Conservation (phyloP, 1,140 invertebrate species). For the Euglossa dilemma region DNA sequence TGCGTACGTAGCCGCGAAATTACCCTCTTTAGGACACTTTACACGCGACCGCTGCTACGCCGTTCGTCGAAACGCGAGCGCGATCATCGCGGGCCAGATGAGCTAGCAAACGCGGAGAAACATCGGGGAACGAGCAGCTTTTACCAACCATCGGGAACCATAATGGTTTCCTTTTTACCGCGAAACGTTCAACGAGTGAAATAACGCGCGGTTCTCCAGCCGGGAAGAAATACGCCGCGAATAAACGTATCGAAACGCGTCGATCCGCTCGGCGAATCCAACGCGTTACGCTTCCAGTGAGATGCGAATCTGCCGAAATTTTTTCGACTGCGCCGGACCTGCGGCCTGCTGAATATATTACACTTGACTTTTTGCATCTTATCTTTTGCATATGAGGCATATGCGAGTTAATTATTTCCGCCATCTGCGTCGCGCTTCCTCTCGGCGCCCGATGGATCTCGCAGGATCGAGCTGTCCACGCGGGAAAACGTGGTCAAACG, state of each 20-base stretch:
- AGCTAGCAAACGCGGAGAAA: background rate
- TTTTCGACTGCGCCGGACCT: slow-evolving; percentile 16
- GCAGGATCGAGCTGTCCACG: too few species aligned
- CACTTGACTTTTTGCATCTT: slow-evolving; percentile 16
- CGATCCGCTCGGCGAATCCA: slow-evolving; percentile 35
- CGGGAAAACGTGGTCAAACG: slow-evolving; percentile 4
- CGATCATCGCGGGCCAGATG: slow-evolving; percentile 26
- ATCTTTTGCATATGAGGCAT: slow-evolving; percentile 13
- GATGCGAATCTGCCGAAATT: slow-evolving; percentile 27
- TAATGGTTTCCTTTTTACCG: slow-evolving; percentile 1
- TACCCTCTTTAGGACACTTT: slow-evolving; percentile 40
- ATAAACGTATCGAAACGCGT: slow-evolving; percentile 28
- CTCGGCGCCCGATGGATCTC: too few species aligned
- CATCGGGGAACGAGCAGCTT: background rate
- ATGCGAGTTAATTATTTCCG: slow-evolving; percentile 16
- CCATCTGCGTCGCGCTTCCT: background rate
- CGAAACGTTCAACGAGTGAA: slow-evolving; percentile 10
- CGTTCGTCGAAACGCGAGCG: slow-evolving; percentile 19
- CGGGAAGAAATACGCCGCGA: slow-evolving; percentile 13
- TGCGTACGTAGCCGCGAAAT: slow-evolving; percentile 25
- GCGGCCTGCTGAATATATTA: slow-evolving; percentile 20
- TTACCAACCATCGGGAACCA: slow-evolving; percentile 1
- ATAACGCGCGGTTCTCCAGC: slow-evolving; percentile 19
- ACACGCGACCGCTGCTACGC: background rate
- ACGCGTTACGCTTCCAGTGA: slow-evolving; percentile 1